phyloP scores from a whole-genome alignment of 1,140 invertebrate genomes.

The Alviniconcha marisindica region DNA sequence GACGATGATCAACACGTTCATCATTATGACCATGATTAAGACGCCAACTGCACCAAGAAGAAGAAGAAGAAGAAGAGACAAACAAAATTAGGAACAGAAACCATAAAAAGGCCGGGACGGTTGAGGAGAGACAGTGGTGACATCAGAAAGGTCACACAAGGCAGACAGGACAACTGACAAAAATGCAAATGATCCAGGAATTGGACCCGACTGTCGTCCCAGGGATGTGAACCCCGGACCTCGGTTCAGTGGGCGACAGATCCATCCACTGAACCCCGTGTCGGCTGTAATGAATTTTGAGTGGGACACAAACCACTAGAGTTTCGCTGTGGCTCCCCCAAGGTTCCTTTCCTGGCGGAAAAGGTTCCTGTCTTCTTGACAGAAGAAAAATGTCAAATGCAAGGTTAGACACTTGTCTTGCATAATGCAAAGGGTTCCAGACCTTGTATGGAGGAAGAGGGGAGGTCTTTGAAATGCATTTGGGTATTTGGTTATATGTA shows the following conservation, averaged over 20 bases:
- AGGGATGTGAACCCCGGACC: not conserved
- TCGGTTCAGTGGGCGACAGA: slow-evolving; percentile 9
- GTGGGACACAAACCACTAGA: not conserved
- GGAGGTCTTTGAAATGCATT: too few species aligned
- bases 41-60: too few species aligned
- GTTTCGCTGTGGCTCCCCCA: not conserved
- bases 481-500: too few species aligned
- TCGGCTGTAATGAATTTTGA: slow-evolving; percentile 30
- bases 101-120: too few species aligned
- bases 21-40: too few species aligned
- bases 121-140: too few species aligned
- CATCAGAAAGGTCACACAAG: too few species aligned
- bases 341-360: not conserved
- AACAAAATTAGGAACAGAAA: too few species aligned
- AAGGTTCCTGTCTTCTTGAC: not conserved
- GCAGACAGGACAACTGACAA: not conserved
- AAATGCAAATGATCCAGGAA: slow-evolving; percentile 8
- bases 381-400: slow-evolving; percentile 24
- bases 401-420: not conserved
- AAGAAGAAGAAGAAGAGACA: too few species aligned
- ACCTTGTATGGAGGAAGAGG: too few species aligned
- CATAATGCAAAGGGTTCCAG: too few species aligned
- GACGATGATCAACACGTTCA: too few species aligned
- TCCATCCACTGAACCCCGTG: slow-evolving; percentile 11
- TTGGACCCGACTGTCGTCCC: not conserved